A percentile compares a stretch with the other conserved stretches of the same genome.
phyloP scores from a whole-genome alignment of 2,888 invertebrate species.

The Eutolmus rufibarbis region DNA sequence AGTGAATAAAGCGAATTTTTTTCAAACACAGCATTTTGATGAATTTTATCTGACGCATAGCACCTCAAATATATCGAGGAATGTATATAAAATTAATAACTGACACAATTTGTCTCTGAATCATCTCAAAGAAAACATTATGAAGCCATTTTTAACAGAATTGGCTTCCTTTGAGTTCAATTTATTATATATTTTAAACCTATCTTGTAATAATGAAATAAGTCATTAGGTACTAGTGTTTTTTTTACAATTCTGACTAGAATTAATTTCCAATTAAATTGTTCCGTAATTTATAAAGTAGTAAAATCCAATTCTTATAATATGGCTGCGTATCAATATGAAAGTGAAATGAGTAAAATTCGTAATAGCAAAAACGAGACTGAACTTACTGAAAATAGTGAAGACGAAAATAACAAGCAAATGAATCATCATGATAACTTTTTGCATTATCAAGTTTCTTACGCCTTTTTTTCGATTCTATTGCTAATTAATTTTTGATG shows the following conservation, averaged over 20 bases:
- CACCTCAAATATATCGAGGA: not conserved
- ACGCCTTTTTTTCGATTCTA: not conserved
- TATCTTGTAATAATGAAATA: too few relatives aligned
- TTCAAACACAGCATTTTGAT: not conserved
- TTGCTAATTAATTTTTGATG: not conserved
- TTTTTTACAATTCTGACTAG: too few relatives aligned
- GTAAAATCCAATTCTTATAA: not conserved
- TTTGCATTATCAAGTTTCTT: not conserved
- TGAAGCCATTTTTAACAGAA: too few relatives aligned
- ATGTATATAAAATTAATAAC: not conserved
- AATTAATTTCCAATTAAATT: too few relatives aligned
- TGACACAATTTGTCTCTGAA: not conserved
- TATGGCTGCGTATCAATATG: not conserved
- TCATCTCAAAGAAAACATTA: not conserved
- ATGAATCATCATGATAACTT: not conserved
- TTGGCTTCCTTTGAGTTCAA: too few relatives aligned
- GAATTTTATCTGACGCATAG: not conserved
- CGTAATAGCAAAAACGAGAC: not conserved
- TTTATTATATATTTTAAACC: too few relatives aligned
- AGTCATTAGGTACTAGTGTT: too few relatives aligned
- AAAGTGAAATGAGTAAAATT: not conserved
- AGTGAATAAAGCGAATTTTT: not conserved
- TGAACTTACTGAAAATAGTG: not conserved
- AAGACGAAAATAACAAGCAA: not conserved
- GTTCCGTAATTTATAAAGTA: too few relatives aligned